These are phyloP conservation scores for Oxytorus armatus DNA, from an alignment of 2,888 invertebrate genomes.

Conservation along the genomic window DNA sequence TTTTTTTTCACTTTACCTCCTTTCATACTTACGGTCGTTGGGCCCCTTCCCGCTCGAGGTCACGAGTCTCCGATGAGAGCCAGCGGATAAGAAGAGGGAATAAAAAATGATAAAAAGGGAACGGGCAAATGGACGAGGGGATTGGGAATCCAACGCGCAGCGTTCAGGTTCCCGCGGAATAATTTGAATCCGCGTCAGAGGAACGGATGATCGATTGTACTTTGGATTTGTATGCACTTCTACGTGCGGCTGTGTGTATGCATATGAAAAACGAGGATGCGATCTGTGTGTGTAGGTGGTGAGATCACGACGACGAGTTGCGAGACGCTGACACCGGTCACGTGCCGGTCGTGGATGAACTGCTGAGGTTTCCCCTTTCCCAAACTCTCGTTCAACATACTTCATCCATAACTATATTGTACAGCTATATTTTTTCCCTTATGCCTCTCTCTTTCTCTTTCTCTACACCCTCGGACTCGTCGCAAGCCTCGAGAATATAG, in stretches of 20 bases:
- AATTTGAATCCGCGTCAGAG: constrained; percentile 73
- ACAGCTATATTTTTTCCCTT: too few relatives aligned
- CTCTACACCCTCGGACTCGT: constrained; percentile 27
- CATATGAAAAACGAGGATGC: too few relatives aligned
- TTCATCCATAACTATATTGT: constrained; percentile 14
- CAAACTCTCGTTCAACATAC: constrained; percentile 30
- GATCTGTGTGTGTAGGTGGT: constrained; percentile 6
- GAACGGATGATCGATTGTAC: constrained; percentile 72
- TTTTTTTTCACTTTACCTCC: too few relatives aligned
- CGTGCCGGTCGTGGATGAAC: constrained; percentile 75
- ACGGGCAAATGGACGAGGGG: background rate
- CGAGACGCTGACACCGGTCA: constrained; percentile 69
- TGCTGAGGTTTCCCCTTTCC: constrained; percentile 76
- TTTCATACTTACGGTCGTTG: too few relatives aligned
- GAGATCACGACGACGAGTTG: constrained; percentile 33
- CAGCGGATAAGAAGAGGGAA: background rate
- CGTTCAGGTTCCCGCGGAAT: constrained; percentile 60
- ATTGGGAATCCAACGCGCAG: constrained; percentile 27
- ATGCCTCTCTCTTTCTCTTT: constrained; percentile 19
- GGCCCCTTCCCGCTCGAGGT: too few relatives aligned
- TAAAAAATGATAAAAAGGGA: background rate
- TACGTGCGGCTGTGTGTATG: background rate
- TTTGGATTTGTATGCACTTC: constrained; percentile 15
- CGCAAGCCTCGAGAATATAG: constrained; percentile 46
- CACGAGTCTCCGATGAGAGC: background rate